Evolutionary conservation across 2,888 invertebrate genomes (phyloP), one percentile per base, ranked within the genome.

Genomic region (Pecten maximus): DNA sequence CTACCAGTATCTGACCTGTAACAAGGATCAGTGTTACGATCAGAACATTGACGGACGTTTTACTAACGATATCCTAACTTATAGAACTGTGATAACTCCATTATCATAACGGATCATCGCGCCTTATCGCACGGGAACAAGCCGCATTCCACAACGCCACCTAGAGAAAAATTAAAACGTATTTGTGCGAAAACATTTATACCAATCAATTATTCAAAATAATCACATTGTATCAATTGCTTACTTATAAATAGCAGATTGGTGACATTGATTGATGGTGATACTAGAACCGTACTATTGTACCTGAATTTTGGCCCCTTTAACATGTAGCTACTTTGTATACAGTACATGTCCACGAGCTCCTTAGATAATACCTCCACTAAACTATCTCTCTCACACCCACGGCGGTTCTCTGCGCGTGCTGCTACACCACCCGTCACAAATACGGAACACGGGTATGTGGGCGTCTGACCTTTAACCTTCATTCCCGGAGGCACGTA

Each of bases 161-260:
- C 23, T 74, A 74, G 6, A 74, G 74, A 28, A 74, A 44, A 74
- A 74, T 28, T 74, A 74, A 74, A 74, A 74, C 35, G 28, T 74
- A 74, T 74, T 74, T 74, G 74, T 35, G 74, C 28, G 74, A 74
- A 74, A 74, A 74, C 74, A 74, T 74, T 28, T 28, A 35, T 74
- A 74, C 35, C 19, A 74, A 74, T 74, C 35, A 35, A 74, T 74
- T 28, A 74, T 74, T 74, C 35, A 12, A 10, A 74, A 74, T 23
- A 35, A 74, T 74, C 74, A 74, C 19, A 74, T 74, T 74, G 74
- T 74, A 74, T 74, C 74, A 74, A 74, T 74, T 28, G 74, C 12
- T 23, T 28, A 74, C 74, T 2, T 74, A 28, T 35, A 54, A 74
- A 74, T 74, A 74, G 74, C 74, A 35, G 74, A 10, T 28, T 23